Base-by-base conservation (phyloP, 2,888 invertebrate genomes). In the Abscondita cerata region DNA sequence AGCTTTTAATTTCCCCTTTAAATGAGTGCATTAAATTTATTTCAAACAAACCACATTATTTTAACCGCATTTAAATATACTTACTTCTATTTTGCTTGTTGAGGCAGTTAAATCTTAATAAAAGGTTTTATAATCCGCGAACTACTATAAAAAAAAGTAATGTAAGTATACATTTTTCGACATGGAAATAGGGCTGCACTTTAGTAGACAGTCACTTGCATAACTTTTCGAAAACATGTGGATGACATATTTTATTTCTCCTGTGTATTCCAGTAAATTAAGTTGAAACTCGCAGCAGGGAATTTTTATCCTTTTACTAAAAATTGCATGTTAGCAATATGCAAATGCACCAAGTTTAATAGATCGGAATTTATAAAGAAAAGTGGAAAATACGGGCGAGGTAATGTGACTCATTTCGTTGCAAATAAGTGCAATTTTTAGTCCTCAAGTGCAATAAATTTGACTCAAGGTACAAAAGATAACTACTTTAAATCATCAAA, bases 401-500 rank as follows among this genome's bases (percentile, higher is more conserved):
- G 36, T 38, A 53, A 25, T 47, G 48, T 55, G 55, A 55, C 20
- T 55, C 55, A 55, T 38, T 50, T 13, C 34, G 54, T 48, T 50
- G 54, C 53, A 59, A 59, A 59, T 59, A 59, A 59, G 59, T 34
- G 34, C 47, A 41, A 56, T 56, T 56, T 56, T 61, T 36, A 25
- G 25, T 50, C 46, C 15, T n/a, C 9, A 15, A 36, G 18, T 46
- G 50, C 41, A 56, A 57, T 62, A 62, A 57, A 62, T 62, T 56
- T 46, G 19, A 25, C 20, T 33, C 40, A 46, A 56, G 57, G 53
- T 18, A 25, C 12, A 50, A 47, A 48, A 40, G 53, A 56, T 48
- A 48, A 53, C 52, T 47, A 58, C 48, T 64, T 64, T 60, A 64
- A 64, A 64, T 56, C 64, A 53, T 47, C 64, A 52, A 59, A 64